Percentiles rank a stretch among this genome's conserved stretches.
Conservation (phyloP, 2,797 vertebrate species). For the Hephaestus fuliginosus region DNA sequence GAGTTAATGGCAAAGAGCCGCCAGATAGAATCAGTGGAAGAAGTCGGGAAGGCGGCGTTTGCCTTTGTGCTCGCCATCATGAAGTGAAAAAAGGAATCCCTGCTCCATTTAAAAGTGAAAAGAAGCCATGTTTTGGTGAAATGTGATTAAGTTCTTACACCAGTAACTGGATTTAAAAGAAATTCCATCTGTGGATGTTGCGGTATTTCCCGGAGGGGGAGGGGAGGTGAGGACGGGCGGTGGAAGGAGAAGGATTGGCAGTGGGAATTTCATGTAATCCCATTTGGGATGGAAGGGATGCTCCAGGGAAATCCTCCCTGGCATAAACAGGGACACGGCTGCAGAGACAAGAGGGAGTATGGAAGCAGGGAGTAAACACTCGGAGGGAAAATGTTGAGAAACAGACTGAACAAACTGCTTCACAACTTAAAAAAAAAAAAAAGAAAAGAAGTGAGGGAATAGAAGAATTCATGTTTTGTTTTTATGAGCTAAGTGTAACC, state of each 20-base stretch:
- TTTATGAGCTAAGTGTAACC: conserved; percentile 20
- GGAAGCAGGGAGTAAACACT: conserved; percentile 40
- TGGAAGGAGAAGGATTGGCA: conserved; percentile 37
- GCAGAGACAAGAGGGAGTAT: conserved; percentile 43
- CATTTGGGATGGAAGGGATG: conserved; percentile 68
- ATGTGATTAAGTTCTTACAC: conserved; percentile 66
- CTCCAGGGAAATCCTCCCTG: conserved; percentile 63
- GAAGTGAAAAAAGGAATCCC: conserved; percentile 29
- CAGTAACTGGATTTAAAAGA: conserved; percentile 49
- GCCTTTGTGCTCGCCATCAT: conserved; percentile 41
- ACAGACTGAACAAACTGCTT: conserved; percentile 20
- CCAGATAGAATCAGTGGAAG: conserved; percentile 40
- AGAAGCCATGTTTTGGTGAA: conserved; percentile 52
- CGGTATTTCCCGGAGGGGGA: conserved; percentile 44
- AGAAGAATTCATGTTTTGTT: conserved; percentile 20
- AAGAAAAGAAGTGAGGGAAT: not conserved
- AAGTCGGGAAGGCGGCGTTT: conserved; percentile 17
- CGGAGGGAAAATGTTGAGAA: conserved; percentile 15
- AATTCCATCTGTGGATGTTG: conserved; percentile 34
- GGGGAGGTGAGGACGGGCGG: conserved; percentile 17
- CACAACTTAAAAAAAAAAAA: conserved; percentile 8
- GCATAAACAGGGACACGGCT: conserved; percentile 40
- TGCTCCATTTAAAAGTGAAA: conserved; percentile 32
- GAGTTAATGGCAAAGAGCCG: conserved; percentile 60
- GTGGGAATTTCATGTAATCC: conserved; percentile 79